Base-by-base conservation (phyloP, 2,888 invertebrate genomes). In the Andrena hattorfiana region DNA sequence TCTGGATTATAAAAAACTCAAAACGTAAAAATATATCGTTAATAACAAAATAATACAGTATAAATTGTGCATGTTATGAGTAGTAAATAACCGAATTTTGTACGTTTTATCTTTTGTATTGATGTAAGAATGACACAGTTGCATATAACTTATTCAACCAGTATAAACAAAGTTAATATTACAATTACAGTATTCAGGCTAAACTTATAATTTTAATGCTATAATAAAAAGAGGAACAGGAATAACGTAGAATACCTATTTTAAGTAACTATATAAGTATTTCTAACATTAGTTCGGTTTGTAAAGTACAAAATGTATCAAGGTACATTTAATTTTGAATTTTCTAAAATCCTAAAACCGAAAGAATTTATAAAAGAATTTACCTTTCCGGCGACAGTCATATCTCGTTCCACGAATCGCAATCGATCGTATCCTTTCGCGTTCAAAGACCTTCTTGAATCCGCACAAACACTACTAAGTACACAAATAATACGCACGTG, bases 341-440 rank as follows among this genome's bases (percentile, higher is more conserved):
- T 59, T 23, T 28, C 16, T 35, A 20, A 42, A 64, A 26, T 48
- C 4, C 2, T 16, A 35, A 49, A 73, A 49, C 26, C 28, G 8
- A 32, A 64, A 73, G 28, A 30, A 81, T 80, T 54, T n/a, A 63
- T 64, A 73, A 78, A 54, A 62, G 59, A 75, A 81, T 87, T 90
- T 86, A 93, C 92, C 92, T 93, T 92, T 88, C 92, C 92, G 76
- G 92, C 91, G 81, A 92, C 91, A 81, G 92, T 93, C 92, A 93
- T 92, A 80, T 87, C 83, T 83, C 74, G 78, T 77, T 84, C 83
- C 79, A 84, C 85, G 83, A 76, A 87, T 86, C 81, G 79, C 75
- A 81, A 70, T 71, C 73, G 83, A 85, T 79, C 70, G 79, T 85
- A 85, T 85, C 83, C 77, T 85, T 85, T 77, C 83, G 60, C 81